Evolutionary conservation across 2,113 vertebrate species (phyloP), one percentile per base, ranked within the genome.

Genomic region (Rhinolophus ferrumequinum): DNA sequence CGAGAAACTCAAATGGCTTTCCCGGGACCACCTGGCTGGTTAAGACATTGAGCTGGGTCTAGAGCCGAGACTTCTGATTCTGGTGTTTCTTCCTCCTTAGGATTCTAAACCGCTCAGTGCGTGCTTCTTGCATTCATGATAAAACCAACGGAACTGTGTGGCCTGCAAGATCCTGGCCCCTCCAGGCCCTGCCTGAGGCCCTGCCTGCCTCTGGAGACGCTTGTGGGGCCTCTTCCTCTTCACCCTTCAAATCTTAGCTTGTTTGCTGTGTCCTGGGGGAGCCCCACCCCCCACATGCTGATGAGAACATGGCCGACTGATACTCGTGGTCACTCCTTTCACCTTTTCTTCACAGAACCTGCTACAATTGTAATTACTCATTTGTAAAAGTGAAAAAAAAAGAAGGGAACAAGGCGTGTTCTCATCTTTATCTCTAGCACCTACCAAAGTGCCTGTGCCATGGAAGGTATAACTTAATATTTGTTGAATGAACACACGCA

Each of bases 211-310:
- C 66, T 67, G 56, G 8, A 41, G 30, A 52, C 52, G 58, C 56
- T n/a, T 13, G 47, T 15, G 2, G 52, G 50, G 35, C 7, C 52
- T 5, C 9, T 47, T 76, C 38, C 11, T 56, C 19, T 54, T 41
- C 9, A 0, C 1, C 19, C 30, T 7, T 26, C 12, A 0, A n/a
- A 15, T 16, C 6, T n/a, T 2, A 11, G 35, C 41, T 14, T 16
- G 5, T 22, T 24, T 70, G 47, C 44, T 64, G 9, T 33, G 16
- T n/a, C 64, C 60, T 16, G 28, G 52, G 38, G 52, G 15, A 58
- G 60, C 19, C 21, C 24, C 14, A 12, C 33, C 35, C 21, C 5
- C 7, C 7, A 5, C 3, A 2, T 22, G 5, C 72, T 3, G 0
- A 35, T 33, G 30, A 24, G 58, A 60, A 3, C 2, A 1, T 12